Base-by-base conservation (phyloP, 2,888 invertebrate genomes). In the Noctua janthe region DNA sequence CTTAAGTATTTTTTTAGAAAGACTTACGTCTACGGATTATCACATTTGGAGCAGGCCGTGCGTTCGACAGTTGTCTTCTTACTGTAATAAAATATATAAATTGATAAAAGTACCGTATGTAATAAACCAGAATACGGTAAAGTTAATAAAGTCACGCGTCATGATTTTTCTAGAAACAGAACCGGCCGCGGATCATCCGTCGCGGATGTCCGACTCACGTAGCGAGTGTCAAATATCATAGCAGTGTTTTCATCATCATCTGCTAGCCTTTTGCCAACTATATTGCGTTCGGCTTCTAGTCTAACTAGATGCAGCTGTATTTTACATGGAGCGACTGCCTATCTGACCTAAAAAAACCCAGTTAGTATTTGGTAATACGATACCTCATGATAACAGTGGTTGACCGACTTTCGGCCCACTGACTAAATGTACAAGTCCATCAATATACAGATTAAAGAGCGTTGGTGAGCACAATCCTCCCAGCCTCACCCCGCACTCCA, bases 21-120 rank as follows among this genome's bases (percentile, higher is more conserved):
- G 66, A 94, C 95, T 94, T 88, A 96, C 96, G 85, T 80, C 91
- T 93, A 0, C 94, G 94, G 5, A 94, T 94, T 23, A 91, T 89
- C 1, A 93, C 94, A 62, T 88, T 93, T 0, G 94, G 91, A 1
- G 93, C 90, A 2, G 92, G 91, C 93, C 94, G 95, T 75, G 94
- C 72, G 29, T 76, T 72, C 23, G 81, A 81, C 23, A 74, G 62
- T 20, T 83, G 89, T 84, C 89, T 87, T 47, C 83, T 78, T n/a
- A 72, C 90, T 89, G 84, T 7, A 83, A 89, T 23, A n/a, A 67
- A 72, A 70, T 0, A 51, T 29, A 6, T n/a, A 56, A n/a, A 5
- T 35, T 56, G 1, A 79, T 8, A 0, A 43, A 54, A 43, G 13
- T 5, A 23, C 11, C 15, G 1, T 7, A 29, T 17, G 17, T 8